phyloP scores from a whole-genome alignment of 2,888 invertebrate genomes.

The Ephialtes manifestator region DNA sequence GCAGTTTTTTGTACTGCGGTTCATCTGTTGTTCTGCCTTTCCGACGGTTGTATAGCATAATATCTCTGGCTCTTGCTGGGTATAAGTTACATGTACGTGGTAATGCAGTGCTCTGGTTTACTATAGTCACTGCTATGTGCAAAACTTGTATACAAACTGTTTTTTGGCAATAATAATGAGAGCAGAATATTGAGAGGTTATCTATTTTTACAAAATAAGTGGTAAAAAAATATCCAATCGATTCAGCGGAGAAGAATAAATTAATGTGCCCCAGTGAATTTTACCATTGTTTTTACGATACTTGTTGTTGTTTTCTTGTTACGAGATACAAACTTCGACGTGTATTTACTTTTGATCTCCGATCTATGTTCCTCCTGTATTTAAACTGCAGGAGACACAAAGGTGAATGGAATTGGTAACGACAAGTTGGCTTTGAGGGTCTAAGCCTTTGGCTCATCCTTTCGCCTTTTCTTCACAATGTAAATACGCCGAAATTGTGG shows the following conservation, averaged over 20 bases:
- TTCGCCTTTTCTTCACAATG: conserved; percentile 1
- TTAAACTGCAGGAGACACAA: not conserved
- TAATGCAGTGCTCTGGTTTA: not conserved
- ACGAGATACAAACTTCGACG: no score
- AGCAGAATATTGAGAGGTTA: no score
- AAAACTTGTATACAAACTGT: not conserved
- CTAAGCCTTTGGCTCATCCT: not conserved
- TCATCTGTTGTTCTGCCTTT: not conserved
- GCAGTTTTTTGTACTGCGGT: not conserved
- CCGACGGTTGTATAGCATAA: not conserved
- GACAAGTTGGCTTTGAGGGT: not conserved
- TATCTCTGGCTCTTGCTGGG: not conserved
- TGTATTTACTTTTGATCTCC: no score
- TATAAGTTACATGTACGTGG: not conserved
- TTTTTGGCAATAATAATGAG: no score
- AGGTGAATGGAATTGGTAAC: not conserved
- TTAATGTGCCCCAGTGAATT: no score
- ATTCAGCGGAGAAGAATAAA: no score
- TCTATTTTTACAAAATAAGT: no score
- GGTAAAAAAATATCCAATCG: no score
- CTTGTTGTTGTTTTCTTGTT: no score
- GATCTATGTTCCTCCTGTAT: not conserved
- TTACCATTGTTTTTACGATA: no score
- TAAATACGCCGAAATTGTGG: not conserved
- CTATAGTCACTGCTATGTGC: not conserved